A percentile compares a stretch with the other conserved stretches of the same genome.
Conservation (phyloP, 2,888 invertebrate species). For the Cybosia mesomella region DNA sequence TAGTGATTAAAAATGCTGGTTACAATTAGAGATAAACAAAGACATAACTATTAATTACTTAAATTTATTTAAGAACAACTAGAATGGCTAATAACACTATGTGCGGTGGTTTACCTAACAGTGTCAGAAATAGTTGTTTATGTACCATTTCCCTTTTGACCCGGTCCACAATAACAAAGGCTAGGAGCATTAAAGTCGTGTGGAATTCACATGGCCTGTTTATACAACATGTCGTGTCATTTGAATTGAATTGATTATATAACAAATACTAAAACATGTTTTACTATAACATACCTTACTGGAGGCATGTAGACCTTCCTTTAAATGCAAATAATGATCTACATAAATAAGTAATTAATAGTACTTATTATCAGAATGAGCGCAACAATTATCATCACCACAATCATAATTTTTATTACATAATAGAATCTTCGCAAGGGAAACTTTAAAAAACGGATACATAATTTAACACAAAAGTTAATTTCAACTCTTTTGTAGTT, state of each 20-base stretch:
- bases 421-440: slow-evolving; percentile 1
- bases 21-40: neutral
- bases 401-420: slow-evolving; percentile 1
- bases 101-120: slow-evolving; percentile 9
- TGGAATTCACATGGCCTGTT: slow-evolving; percentile 36
- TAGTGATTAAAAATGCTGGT: neutral
- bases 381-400: neutral
- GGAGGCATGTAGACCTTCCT: slow-evolving; percentile 29
- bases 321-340: slow-evolving; percentile 2
- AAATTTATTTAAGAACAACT: neutral
- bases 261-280: slow-evolving; percentile 29
- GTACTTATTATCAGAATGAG: neutral
- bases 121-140: slow-evolving; percentile 22
- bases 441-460: neutral
- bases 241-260: slow-evolving; percentile 30
- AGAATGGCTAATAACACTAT: neutral
- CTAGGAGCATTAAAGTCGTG: slow-evolving; percentile 18
- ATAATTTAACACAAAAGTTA: neutral
- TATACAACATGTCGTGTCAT: slow-evolving; percentile 20
- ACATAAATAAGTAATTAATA: neutral
- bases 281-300: slow-evolving; percentile 23
- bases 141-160: slow-evolving; percentile 36
- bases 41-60: neutral
- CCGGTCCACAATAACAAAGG: slow-evolving; percentile 20
- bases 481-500: neutral